Percentiles rank a stretch among this genome's conserved stretches.
Conservation (phyloP, 2,113 vertebrate genomes). For the Fukomys damarensis region DNA sequence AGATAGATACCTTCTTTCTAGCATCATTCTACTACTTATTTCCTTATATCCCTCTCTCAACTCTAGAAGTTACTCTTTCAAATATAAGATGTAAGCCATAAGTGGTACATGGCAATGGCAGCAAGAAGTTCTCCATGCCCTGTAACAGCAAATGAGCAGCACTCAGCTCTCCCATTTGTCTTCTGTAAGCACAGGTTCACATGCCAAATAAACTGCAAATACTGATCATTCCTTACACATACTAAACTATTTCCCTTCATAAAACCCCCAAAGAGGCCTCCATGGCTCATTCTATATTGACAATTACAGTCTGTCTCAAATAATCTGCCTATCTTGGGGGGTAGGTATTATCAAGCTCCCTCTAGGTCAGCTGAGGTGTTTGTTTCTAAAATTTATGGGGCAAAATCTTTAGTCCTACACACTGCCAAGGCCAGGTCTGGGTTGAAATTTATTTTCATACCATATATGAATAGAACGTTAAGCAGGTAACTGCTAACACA, state of each 20-base stretch:
- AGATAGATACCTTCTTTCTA: neutral
- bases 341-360: neutral
- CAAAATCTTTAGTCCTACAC: constrained; percentile 38
- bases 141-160: neutral
- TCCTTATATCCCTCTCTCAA: neutral
- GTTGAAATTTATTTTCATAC: constrained; percentile 15
- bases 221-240: neutral
- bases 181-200: constrained; percentile 1
- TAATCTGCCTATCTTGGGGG: neutral
- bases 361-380: neutral
- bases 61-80: neutral
- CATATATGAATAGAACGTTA: constrained; percentile 51
- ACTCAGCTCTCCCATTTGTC: neutral
- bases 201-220: neutral
- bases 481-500: neutral
- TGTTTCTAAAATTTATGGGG: neutral
- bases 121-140: neutral
- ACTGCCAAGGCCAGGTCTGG: neutral
- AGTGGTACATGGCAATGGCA: neutral
- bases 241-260: neutral
- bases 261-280: neutral
- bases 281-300: neutral
- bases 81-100: neutral
- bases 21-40: neutral
- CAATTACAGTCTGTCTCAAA: neutral